Percentiles rank a stretch among this genome's conserved stretches.
These are phyloP conservation scores for Hydrocynus forskahlii DNA, from an alignment of 2,797 vertebrate genomes.

Conservation along the genomic window DNA sequence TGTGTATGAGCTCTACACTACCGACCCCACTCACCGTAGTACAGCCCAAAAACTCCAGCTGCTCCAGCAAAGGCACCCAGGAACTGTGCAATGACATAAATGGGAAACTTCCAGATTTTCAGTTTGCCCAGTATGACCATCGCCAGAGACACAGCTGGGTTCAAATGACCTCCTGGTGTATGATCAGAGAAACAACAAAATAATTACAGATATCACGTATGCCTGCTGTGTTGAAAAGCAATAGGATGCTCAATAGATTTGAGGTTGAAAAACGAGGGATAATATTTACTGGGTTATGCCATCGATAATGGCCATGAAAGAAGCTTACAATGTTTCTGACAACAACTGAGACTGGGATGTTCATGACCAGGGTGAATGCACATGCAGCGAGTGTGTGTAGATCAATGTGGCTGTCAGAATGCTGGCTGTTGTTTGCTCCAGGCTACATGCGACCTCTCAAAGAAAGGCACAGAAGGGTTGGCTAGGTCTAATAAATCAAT, in stretches of 20 bases:
- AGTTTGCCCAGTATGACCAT: slow-evolving; percentile 93
- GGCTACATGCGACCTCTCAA: slow-evolving; percentile 71
- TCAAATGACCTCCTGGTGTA: slow-evolving; percentile 86
- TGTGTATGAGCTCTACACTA: no score
- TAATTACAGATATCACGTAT: background rate
- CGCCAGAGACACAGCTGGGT: slow-evolving; percentile 93
- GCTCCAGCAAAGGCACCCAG: slow-evolving; percentile 91
- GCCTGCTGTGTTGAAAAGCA: background rate
- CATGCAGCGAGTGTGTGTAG: slow-evolving; percentile 37
- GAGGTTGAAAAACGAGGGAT: background rate
- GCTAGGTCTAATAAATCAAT: slow-evolving; percentile 71
- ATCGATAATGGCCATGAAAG: background rate
- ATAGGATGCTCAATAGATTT: background rate
- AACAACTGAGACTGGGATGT: background rate
- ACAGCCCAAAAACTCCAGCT: slow-evolving; percentile 90
- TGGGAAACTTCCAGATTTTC: slow-evolving; percentile 91
- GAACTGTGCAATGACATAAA: slow-evolving; percentile 91
- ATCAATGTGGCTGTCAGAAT: slow-evolving; percentile 74
- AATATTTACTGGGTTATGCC: background rate
- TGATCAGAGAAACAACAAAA: background rate
- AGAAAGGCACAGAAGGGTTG: slow-evolving; percentile 44
- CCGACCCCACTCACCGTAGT: slow-evolving; percentile 73
- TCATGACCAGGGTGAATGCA: slow-evolving; percentile 9
- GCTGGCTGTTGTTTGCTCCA: slow-evolving; percentile 62
- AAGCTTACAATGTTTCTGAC: background rate